Evolutionary conservation across 2,113 vertebrate genomes (phyloP).

Genomic region (Edolisoma coerulescens): DNA sequence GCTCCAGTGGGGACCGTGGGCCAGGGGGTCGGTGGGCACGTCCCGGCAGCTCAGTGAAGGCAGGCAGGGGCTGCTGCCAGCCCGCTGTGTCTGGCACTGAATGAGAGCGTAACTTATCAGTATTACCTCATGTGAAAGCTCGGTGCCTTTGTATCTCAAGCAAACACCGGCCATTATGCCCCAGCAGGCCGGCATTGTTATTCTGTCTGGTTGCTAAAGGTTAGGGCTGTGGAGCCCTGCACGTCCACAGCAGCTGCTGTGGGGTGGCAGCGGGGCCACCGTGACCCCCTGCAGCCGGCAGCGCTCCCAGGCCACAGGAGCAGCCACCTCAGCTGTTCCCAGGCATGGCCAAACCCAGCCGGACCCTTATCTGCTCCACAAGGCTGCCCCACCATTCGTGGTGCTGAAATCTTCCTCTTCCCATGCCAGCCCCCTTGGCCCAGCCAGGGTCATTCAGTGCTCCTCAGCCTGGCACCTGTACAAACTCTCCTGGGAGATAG

Average conservation of each 20-base stretch:
- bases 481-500: background rate
- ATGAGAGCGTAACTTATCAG: conserved; percentile 41
- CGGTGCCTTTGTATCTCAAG: conserved; percentile 63
- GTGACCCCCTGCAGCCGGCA: fast-evolving
- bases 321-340: background rate
- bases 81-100: background rate
- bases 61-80: background rate
- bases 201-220: conserved; percentile 50
- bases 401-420: background rate
- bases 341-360: background rate
- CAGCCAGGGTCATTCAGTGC: background rate
- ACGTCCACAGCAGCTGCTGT: conserved; percentile 14
- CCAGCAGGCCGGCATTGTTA: conserved; percentile 50
- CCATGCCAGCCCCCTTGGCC: background rate
- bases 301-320: fast-evolving
- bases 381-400: background rate
- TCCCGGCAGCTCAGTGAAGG: background rate
- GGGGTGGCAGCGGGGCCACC: background rate
- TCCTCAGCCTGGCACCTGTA: background rate
- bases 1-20: fast-evolving
- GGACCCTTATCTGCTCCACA: background rate
- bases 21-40: background rate
- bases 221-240: conserved; percentile 38
- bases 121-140: conserved; percentile 69
- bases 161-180: conserved; percentile 57